A percentile compares a stretch with the other conserved stretches of the same genome.
phyloP scores from a whole-genome alignment of 2,888 invertebrate species.

The Cheilosia vernalis region DNA sequence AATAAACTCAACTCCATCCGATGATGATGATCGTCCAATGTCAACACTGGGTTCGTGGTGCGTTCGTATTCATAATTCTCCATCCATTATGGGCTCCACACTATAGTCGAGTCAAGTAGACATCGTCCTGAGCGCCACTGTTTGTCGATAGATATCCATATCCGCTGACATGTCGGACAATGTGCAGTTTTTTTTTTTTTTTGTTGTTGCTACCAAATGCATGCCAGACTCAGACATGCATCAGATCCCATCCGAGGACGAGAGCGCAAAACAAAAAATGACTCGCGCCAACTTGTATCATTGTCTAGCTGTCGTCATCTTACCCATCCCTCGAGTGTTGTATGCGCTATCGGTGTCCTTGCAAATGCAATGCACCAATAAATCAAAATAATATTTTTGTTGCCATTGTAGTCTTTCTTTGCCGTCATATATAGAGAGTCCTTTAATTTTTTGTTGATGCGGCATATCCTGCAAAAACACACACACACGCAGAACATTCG shows the following conservation, averaged over 20 bases:
- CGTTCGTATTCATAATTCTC: constrained; percentile 67
- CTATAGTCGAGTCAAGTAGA: constrained; percentile 19
- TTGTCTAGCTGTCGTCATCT: constrained; percentile 74
- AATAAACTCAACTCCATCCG: constrained; percentile 23
- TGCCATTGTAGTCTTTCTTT: constrained; percentile 69
- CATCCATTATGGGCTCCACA: constrained; percentile 33
- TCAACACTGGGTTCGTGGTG: constrained; percentile 54
- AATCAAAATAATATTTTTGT: constrained; percentile 75
- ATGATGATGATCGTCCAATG: constrained; percentile 54
- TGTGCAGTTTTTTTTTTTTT: constrained; percentile 49
- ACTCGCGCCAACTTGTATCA: constrained; percentile 71
- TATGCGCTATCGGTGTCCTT: constrained; percentile 69
- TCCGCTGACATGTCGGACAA: constrained; percentile 65
- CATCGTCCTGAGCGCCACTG: constrained; percentile 49
- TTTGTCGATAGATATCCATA: constrained; percentile 72
- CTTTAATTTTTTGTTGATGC: constrained; percentile 17
- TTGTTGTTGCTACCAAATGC: constrained; percentile 36
- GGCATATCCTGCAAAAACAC: constrained; percentile 51
- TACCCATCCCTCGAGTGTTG: constrained; percentile 34
- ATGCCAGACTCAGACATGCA: constrained; percentile 62
- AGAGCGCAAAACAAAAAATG: constrained; percentile 29
- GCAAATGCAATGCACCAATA: constrained; percentile 74
- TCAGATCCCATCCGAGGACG: constrained; percentile 45
- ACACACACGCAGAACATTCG: constrained; percentile 35
- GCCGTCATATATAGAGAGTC: constrained; percentile 8